A percentile compares a stretch with the other conserved stretches of the same genome.
Conservation (phyloP, 2,888 invertebrate species). For the Spicauda simplicius region DNA sequence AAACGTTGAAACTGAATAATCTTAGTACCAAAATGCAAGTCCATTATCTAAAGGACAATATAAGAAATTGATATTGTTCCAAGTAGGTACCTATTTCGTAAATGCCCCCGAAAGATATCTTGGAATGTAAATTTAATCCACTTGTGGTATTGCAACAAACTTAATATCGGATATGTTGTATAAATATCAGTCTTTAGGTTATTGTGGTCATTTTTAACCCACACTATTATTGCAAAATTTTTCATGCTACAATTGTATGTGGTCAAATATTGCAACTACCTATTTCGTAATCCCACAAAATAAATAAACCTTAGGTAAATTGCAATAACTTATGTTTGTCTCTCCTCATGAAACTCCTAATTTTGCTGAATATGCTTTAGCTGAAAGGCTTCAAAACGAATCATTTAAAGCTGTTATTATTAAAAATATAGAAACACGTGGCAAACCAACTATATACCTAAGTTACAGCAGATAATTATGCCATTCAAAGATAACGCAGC, state of each 20-base stretch:
- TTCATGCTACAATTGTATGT: background rate
- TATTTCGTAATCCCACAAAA: too few species aligned
- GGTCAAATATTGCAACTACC: conserved; percentile 2
- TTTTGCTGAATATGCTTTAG: too few species aligned
- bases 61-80: background rate
- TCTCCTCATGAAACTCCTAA: too few species aligned
- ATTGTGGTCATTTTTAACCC: conserved; percentile 24
- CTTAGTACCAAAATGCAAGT: background rate
- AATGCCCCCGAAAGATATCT: conserved; percentile 4
- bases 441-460: too few species aligned
- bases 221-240: conserved; percentile 24
- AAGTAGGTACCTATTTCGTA: conserved; percentile 14
- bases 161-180: conserved; percentile 20
- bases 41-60: background rate
- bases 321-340: too few species aligned
- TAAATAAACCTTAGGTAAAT: too few species aligned
- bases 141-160: conserved; percentile 28
- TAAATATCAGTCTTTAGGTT: conserved; percentile 10
- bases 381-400: too few species aligned
- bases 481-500: too few species aligned
- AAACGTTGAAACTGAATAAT: conserved; percentile 4
- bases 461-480: too few species aligned
- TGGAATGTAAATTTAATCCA: conserved; percentile 12
- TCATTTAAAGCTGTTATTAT: too few species aligned
- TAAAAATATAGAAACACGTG: too few species aligned